Evolutionary conservation across 2,797 vertebrate species (phyloP).

Genomic region (Miopithecus talapoin): DNA sequence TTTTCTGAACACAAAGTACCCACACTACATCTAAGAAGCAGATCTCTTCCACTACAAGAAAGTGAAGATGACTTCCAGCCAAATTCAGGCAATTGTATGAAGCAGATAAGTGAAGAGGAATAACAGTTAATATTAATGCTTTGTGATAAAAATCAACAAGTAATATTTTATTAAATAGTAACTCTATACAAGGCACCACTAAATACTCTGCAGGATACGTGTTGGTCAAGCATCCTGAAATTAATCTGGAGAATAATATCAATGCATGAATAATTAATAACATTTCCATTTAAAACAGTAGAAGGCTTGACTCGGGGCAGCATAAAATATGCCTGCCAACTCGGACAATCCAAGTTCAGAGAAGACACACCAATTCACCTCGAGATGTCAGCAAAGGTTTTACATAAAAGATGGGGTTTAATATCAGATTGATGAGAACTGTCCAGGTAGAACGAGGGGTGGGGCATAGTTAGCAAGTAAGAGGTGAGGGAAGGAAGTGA

Average conservation of each 20-base stretch:
- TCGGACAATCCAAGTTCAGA: neutral
- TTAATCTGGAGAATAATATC: slow-evolving; percentile 8
- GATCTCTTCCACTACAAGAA: neutral
- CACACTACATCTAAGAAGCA: neutral
- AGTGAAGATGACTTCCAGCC: neutral
- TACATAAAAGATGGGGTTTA: neutral
- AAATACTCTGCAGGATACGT: neutral
- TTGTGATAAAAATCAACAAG: neutral
- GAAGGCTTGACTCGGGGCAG: neutral
- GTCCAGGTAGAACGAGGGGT: neutral
- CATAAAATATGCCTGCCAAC: neutral
- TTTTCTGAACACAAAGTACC: neutral
- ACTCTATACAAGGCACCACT: neutral
- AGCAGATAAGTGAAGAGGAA: neutral
- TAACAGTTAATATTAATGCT: neutral
- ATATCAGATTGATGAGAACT: neutral
- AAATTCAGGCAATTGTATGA: neutral
- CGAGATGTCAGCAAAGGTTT: neutral
- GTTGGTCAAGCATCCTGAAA: neutral
- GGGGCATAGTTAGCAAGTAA: neutral
- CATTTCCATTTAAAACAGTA: neutral
- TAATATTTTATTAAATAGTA: neutral
- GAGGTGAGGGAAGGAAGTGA: too few relatives aligned
- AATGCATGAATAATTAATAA: neutral
- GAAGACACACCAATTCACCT: neutral